phyloP scores from a whole-genome alignment of 2,797 vertebrate species.

The Acridotheres tristis region DNA sequence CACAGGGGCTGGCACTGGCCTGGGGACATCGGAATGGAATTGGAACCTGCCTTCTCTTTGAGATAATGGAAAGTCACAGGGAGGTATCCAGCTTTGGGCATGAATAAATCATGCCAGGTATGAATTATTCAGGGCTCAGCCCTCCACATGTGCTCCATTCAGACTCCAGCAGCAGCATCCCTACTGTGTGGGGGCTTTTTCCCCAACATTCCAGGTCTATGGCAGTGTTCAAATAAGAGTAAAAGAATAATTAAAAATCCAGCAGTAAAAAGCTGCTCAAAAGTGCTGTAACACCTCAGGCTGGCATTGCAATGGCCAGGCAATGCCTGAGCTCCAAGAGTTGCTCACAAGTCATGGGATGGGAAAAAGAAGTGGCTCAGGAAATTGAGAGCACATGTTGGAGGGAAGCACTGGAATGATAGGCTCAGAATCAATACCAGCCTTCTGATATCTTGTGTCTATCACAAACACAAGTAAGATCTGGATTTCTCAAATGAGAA shows the following conservation, averaged over 20 bases:
- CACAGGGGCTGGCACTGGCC: background rate
- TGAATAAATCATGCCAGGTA: constrained; percentile 64
- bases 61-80: constrained; percentile 57
- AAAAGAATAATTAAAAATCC: background rate
- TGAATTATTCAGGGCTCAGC: constrained; percentile 69
- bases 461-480: background rate
- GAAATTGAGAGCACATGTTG: background rate
- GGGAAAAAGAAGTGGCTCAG: background rate
- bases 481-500: background rate
- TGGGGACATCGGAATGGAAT: background rate
- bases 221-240: background rate
- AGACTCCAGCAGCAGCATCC: background rate
- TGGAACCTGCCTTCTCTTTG: constrained; percentile 2
- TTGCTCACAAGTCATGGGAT: background rate
- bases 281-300: background rate
- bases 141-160: constrained; percentile 4
- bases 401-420: background rate
- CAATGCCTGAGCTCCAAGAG: background rate
- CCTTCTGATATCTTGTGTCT: background rate
- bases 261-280: background rate
- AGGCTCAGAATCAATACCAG: background rate
- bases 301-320: background rate
- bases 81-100: constrained; percentile 43
- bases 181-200: background rate
- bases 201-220: background rate